phyloP scores from a whole-genome alignment of 2,797 vertebrate genomes.

The Lepus townsendii region DNA sequence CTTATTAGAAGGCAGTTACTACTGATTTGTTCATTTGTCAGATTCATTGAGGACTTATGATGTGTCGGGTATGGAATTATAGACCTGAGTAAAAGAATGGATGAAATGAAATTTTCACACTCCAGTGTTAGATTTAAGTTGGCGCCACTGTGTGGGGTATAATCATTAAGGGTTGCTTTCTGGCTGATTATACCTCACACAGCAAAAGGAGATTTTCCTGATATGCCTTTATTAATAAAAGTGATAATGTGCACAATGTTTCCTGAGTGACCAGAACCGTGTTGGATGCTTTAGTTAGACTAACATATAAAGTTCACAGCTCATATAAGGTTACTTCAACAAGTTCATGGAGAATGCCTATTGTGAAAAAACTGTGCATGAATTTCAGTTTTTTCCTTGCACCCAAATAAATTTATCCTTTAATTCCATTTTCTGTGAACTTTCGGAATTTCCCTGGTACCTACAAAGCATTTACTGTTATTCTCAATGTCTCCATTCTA shows the following conservation, averaged over 20 bases:
- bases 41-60: background rate
- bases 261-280: background rate
- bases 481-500: background rate
- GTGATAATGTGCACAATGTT: background rate
- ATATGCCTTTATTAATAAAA: background rate
- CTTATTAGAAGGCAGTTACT: background rate
- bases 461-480: background rate
- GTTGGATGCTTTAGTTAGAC: background rate
- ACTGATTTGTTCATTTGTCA: slow-evolving; percentile 3
- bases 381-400: too few species aligned
- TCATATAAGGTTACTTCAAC: background rate
- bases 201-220: background rate
- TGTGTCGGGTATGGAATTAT: background rate
- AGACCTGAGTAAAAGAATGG: background rate
- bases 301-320: background rate
- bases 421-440: too few species aligned
- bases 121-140: background rate
- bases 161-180: background rate
- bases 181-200: background rate
- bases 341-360: too few species aligned
- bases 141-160: background rate
- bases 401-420: too few species aligned
- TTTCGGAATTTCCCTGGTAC: background rate
- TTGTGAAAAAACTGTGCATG: too few species aligned
- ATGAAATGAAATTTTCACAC: background rate